Percentiles rank a stretch among this genome's conserved stretches.
phyloP scores from a whole-genome alignment of 2,888 invertebrate species.

The Dasypolia templi region DNA sequence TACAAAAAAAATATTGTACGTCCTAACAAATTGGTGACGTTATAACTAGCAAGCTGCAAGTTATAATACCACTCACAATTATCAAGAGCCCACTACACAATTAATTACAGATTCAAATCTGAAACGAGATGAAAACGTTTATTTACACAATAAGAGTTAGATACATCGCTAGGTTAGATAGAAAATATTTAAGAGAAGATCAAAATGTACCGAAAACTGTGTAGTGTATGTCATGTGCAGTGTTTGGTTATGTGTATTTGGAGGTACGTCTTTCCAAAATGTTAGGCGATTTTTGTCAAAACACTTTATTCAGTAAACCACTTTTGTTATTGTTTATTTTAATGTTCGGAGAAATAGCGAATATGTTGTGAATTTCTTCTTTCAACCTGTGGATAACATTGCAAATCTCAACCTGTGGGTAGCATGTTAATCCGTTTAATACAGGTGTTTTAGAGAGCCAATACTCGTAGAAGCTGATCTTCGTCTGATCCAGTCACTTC shows the following conservation, averaged over 20 bases:
- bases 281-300: background rate
- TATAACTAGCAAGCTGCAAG: slow-evolving; percentile 73
- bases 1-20: slow-evolving; percentile 85
- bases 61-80: slow-evolving; percentile 86
- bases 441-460: background rate
- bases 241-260: slow-evolving; percentile 39
- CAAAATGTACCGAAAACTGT: slow-evolving; percentile 83
- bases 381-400: background rate
- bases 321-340: background rate
- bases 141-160: slow-evolving; percentile 89
- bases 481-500: too few relatives aligned
- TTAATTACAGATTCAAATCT: slow-evolving; percentile 88
- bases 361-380: background rate
- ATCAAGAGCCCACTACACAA: slow-evolving; percentile 88
- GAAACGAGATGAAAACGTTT: slow-evolving; percentile 88
- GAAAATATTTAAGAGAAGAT: slow-evolving; percentile 90
- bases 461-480: background rate
- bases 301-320: background rate
- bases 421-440: too few relatives aligned
- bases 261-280: background rate
- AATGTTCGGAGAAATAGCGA: background rate
- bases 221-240: slow-evolving; percentile 65
- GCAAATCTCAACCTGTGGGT: background rate
- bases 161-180: slow-evolving; percentile 89
- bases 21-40: slow-evolving; percentile 81